Evolutionary conservation across 2,888 invertebrate species (phyloP).

Genomic region (Parthenolecanium corni): DNA sequence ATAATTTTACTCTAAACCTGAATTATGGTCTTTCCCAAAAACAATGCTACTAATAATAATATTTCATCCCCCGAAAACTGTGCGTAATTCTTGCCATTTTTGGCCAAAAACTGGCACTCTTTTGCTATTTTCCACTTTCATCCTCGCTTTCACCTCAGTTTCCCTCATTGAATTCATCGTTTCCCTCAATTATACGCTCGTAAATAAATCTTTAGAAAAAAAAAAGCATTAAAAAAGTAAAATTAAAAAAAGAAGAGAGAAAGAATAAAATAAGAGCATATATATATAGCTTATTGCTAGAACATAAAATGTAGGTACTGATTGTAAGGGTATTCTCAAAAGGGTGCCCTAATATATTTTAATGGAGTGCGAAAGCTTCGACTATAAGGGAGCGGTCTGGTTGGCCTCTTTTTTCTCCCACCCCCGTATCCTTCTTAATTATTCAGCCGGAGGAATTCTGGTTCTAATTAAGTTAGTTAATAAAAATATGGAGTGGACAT

Average conservation of each 20-base stretch:
- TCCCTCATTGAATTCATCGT: too few relatives aligned
- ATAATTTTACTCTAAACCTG: too few relatives aligned
- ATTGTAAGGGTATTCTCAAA: slow-evolving; percentile 15
- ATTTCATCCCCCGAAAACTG: too few relatives aligned
- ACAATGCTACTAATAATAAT: too few relatives aligned
- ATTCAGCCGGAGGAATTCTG: slow-evolving; percentile 30
- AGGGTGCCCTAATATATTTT: slow-evolving; percentile 20
- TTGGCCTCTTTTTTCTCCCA: background rate
- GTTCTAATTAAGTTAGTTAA: slow-evolving; percentile 24
- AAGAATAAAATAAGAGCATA: too few relatives aligned
- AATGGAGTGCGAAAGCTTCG: slow-evolving; percentile 11
- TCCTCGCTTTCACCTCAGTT: too few relatives aligned
- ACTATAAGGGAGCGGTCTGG: background rate
- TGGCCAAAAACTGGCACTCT: too few relatives aligned
- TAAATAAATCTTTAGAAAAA: background rate
- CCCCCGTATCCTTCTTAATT: slow-evolving; percentile 28
- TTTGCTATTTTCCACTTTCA: too few relatives aligned
- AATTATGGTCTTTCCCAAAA: too few relatives aligned
- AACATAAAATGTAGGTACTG: background rate
- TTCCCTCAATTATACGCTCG: too few relatives aligned
- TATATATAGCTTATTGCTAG: too few relatives aligned
- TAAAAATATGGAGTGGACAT: slow-evolving; percentile 27
- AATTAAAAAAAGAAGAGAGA: background rate
- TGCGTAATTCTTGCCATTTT: too few relatives aligned
- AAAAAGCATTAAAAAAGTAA: background rate